phyloP scores from a whole-genome alignment of 2,113 vertebrate genomes.

The Setophaga petechia region DNA sequence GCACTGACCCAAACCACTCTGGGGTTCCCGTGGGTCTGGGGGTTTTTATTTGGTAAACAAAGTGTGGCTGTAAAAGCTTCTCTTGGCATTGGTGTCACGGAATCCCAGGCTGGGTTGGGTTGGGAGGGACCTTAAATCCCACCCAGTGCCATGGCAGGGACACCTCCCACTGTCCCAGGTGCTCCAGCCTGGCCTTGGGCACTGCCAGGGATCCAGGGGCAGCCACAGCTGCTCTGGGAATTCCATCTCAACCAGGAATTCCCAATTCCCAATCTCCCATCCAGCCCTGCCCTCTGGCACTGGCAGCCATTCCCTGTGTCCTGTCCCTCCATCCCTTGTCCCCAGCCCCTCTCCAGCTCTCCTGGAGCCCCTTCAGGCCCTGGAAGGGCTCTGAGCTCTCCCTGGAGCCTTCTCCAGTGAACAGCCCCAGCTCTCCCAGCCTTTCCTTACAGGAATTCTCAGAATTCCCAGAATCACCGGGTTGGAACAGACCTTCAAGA shows the following conservation, averaged over 20 bases:
- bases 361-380: neutral
- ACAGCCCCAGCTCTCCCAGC: accelerated
- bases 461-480: too few relatives aligned
- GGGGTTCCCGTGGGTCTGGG: neutral
- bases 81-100: neutral
- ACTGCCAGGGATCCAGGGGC: neutral
- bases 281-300: accelerated
- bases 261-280: neutral
- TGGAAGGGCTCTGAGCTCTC: neutral
- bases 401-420: neutral
- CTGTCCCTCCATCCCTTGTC: neutral
- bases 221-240: neutral
- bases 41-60: accelerated
- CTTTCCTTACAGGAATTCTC: too few relatives aligned
- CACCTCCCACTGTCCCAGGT: neutral
- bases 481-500: neutral
- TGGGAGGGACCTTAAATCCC: neutral
- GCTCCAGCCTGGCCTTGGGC: neutral
- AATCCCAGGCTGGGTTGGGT: neutral
- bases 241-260: accelerated
- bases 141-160: neutral
- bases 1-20: neutral
- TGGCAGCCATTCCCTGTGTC: neutral
- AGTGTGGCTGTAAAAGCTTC: neutral
- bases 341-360: neutral